Percentiles rank a stretch among this genome's conserved stretches.
These are phyloP conservation scores for Fringilla coelebs DNA, from an alignment of 2,797 vertebrate genomes.

Conservation along the genomic window DNA sequence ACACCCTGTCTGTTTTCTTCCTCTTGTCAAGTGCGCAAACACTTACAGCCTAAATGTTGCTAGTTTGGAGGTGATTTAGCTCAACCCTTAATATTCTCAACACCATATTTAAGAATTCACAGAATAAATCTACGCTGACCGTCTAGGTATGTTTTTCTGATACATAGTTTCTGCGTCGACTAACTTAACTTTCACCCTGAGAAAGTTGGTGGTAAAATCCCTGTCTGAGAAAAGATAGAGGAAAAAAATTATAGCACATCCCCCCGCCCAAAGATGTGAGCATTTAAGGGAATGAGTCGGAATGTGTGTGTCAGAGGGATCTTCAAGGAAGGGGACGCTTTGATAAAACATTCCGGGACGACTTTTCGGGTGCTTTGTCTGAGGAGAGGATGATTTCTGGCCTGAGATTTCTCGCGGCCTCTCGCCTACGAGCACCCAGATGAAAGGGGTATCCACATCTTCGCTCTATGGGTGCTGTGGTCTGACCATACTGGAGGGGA, in stretches of 20 bases:
- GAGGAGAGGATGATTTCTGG: background rate
- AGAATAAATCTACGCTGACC: background rate
- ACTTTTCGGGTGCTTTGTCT: background rate
- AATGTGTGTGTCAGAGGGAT: background rate
- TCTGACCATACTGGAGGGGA: background rate
- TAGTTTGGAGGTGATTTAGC: background rate
- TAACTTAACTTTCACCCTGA: background rate
- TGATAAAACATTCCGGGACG: background rate
- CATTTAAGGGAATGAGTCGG: background rate
- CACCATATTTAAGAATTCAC: background rate
- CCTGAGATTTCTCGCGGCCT: background rate
- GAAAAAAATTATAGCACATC: background rate
- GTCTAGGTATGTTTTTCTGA: background rate
- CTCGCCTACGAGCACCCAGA: background rate
- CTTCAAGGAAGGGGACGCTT: background rate
- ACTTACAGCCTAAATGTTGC: background rate
- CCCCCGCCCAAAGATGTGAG: no score
- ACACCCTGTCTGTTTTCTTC: no score
- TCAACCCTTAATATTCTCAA: background rate
- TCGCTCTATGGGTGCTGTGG: background rate
- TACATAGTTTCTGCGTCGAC: background rate
- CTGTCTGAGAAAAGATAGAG: background rate
- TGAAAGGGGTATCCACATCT: background rate
- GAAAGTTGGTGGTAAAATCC: background rate
- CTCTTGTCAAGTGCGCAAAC: accelerated